Conservation (phyloP, 2,113 vertebrate species). For the Cryptotis parvus region DNA sequence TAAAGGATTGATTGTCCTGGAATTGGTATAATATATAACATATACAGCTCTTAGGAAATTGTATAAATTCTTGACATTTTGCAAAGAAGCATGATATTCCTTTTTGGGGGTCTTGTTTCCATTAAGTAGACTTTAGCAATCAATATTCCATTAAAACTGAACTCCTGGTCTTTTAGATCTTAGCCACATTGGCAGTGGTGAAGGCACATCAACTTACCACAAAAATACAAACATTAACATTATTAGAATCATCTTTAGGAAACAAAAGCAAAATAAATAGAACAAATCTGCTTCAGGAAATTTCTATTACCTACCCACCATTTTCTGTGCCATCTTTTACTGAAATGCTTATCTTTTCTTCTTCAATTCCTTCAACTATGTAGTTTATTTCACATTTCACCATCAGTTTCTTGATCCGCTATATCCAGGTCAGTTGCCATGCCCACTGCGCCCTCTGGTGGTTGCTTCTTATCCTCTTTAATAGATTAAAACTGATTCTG, state of each 20-base stretch:
- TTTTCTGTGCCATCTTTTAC: neutral
- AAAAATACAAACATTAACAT: too few relatives aligned
- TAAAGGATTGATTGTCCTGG: neutral
- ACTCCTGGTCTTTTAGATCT: neutral
- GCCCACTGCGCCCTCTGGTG: slow-evolving; percentile 69
- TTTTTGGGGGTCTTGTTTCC: slow-evolving; percentile 30
- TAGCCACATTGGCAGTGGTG: too few relatives aligned
- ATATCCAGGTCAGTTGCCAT: slow-evolving; percentile 38
- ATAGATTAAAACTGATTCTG: neutral
- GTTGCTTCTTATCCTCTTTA: slow-evolving; percentile 43
- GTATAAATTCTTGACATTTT: neutral
- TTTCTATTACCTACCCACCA: rapidly evolving
- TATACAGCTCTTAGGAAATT: neutral
- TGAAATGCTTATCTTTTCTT: neutral
- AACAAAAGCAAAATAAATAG: too few relatives aligned
- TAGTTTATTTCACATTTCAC: neutral
- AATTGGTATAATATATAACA: neutral
- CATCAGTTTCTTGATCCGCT: neutral
- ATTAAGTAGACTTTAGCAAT: neutral
- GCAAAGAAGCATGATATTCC: neutral
- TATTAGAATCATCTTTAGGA: too few relatives aligned
- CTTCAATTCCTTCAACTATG: neutral
- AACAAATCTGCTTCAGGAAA: too few relatives aligned
- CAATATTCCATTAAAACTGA: neutral
- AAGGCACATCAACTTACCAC: too few relatives aligned